Evolutionary conservation across 2,797 vertebrate genomes (phyloP), one percentile per base, ranked within the genome.

Genomic region (Clarias pachynema): DNA sequence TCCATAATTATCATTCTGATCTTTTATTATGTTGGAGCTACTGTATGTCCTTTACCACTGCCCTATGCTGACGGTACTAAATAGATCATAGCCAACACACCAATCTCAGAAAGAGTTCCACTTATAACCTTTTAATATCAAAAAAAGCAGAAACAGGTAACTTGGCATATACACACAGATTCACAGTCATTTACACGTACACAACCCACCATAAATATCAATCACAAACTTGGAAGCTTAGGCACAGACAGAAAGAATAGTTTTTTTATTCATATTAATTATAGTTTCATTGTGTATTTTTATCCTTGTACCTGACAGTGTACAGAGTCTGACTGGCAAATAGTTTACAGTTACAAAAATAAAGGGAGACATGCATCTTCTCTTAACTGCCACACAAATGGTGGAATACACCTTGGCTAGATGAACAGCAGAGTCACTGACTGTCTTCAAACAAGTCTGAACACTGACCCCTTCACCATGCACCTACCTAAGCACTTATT

Each of bases 1-100:
- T 95, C 93, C 94, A 95, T 95, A 94, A 95, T 95, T 95, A 95
- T 95, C 93, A 93, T 94, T 26, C 49, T 26, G 14, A 74, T 74
- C 53, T 24, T 74, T 73, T 53, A 49, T 53, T 15, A 49, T 74
- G n/a, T 53, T 74, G 49, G 91, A 94, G 92, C 92, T 90, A 91
- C 20, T 24, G 20, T 15, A 34, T 92, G 94, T 95, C 94, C 94
- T 95, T 95, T 95, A 92, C 90, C 81, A 88, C 91, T 86, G 94
- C 93, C 94, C 94, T 95, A 90, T 94, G 91, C 93, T 91, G 92
- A 86, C 81, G 87, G 87, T 90, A 80, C 20, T 24, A 37, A 74
- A 81, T 81, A 74, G 29, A 62, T 26, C 53, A 57, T 77, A 74
- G 26, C 44, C 72, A 53, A 53, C 44, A 74, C n/a, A 74, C 53